Percentiles rank a stretch among this genome's conserved stretches.
Evolutionary conservation across 1,140 invertebrate species (phyloP).

Genomic region (Parasteatoda tepidariorum): DNA sequence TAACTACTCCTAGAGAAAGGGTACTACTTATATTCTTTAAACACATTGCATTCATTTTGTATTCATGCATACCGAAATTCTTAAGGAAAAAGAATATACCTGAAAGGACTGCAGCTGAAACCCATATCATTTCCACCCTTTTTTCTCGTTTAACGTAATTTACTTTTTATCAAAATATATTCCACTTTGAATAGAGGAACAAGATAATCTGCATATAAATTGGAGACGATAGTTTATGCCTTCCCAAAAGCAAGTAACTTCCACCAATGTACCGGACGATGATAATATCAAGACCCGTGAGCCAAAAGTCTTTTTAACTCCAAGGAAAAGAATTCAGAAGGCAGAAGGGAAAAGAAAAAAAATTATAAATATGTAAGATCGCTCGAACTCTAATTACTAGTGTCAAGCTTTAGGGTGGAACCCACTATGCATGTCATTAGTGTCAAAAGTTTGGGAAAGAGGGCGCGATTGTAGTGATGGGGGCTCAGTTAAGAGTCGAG

Average conservation of each 20-base stretch:
- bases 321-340: not conserved
- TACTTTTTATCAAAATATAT: no score
- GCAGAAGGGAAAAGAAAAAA: conserved; percentile 15
- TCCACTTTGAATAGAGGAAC: not conserved
- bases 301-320: not conserved
- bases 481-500: not conserved
- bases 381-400: conserved; percentile 45
- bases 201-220: conserved; percentile 56
- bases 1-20: no score
- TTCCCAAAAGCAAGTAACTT: not conserved
- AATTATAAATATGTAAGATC: conserved; percentile 48
- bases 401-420: conserved; percentile 49
- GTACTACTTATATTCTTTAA: no score
- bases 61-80: no score
- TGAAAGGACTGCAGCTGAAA: no score
- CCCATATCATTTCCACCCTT: no score
- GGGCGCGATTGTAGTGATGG: not conserved
- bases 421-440: conserved; percentile 48
- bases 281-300: conserved; percentile 16
- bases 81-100: no score
- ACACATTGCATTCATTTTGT: no score
- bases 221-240: conserved; percentile 1
- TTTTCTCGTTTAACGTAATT: no score
- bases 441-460: conserved; percentile 5
- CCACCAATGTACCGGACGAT: conserved; percentile 16